Conservation (phyloP, 2,888 invertebrate genomes). For the Stenchaetothrips biformis region DNA sequence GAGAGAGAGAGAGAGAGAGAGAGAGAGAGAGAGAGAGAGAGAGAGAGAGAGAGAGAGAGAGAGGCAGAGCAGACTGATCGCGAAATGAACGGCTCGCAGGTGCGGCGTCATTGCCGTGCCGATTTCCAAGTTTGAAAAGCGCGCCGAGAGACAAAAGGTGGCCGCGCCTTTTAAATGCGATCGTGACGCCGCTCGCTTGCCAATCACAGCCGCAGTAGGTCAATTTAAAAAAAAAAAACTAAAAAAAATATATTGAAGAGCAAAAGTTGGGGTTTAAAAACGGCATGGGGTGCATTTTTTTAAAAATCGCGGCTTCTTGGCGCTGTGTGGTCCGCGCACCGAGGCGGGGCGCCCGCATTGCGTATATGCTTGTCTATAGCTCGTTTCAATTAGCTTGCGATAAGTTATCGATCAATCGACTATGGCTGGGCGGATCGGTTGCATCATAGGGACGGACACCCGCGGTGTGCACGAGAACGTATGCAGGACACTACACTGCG, state of each 20-base stretch:
- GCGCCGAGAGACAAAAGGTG: no score
- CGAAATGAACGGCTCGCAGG: no score
- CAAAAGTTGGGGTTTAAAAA: background rate
- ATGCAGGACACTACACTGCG: background rate
- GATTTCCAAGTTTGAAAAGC: no score
- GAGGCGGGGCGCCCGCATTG: background rate
- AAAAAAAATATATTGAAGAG: background rate
- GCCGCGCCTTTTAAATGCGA: no score
- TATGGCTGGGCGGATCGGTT: background rate
- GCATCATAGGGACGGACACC: conserved; percentile 8
- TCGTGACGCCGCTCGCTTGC: no score
- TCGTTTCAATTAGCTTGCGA: conserved; percentile 17
- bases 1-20: background rate
- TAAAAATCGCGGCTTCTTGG: background rate
- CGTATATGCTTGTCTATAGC: background rate
- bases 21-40: background rate
- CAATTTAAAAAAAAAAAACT: background rate
- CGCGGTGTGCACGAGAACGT: background rate
- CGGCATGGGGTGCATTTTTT: background rate
- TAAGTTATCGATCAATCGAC: conserved; percentile 16
- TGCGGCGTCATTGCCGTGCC: no score
- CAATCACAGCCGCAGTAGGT: no score
- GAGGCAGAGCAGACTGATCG: background rate
- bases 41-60: background rate
- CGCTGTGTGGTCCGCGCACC: background rate